These are phyloP conservation scores for Ricordea florida DNA, from an alignment of 92 coral and sea anemone species.

Conservation along the genomic window DNA sequence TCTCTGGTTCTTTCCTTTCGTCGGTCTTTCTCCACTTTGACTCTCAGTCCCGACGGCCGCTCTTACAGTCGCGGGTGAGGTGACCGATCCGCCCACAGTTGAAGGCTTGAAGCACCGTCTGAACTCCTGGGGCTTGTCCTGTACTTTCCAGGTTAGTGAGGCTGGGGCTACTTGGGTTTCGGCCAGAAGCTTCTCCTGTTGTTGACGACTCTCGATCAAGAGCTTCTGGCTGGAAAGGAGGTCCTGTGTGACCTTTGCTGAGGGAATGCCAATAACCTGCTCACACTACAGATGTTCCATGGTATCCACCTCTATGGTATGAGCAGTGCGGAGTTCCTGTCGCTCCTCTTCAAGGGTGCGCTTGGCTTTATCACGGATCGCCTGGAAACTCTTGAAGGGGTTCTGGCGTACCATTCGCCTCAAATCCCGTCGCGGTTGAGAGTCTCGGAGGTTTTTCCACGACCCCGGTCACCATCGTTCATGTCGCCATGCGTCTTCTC, in stretches of 20 bases:
- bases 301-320: too few species aligned
- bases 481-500: background rate
- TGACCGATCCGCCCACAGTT: background rate
- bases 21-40: background rate
- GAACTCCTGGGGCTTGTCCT: background rate
- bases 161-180: constrained; percentile 1
- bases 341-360: constrained; percentile 8
- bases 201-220: constrained; percentile 22
- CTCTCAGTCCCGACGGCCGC: too few species aligned
- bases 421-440: constrained; percentile 4
- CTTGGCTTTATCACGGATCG: background rate
- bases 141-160: background rate
- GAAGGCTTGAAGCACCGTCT: too few species aligned
- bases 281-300: too few species aligned
- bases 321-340: too few species aligned
- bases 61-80: background rate
- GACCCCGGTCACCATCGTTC: background rate
- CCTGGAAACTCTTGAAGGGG: constrained; percentile 19
- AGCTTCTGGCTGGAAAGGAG: constrained; percentile 52
- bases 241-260: constrained; percentile 24
- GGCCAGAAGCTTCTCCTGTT: constrained; percentile 42
- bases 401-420: background rate
- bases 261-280: too few species aligned
- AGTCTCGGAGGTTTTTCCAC: constrained; percentile 37
- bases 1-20: background rate